phyloP scores from a whole-genome alignment of 2,113 vertebrate species.

The Sclerurus mexicanus region DNA sequence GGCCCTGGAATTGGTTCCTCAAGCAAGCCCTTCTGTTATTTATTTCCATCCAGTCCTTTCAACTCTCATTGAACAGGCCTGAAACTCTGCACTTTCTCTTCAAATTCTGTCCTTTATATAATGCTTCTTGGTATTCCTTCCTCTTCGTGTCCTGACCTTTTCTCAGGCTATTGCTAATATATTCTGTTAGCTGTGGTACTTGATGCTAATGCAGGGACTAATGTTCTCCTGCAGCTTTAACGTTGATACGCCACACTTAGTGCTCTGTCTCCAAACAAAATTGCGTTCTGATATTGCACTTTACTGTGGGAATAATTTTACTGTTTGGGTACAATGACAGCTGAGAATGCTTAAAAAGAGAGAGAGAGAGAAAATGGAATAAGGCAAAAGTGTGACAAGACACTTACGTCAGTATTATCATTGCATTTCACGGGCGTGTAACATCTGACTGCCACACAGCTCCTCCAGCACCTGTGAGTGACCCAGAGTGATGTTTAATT shows the following conservation, averaged over 20 bases:
- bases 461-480: background rate
- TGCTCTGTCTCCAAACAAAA: constrained; percentile 23
- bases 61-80: background rate
- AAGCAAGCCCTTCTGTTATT: background rate
- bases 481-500: background rate
- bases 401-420: background rate
- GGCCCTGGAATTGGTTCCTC: background rate
- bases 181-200: background rate
- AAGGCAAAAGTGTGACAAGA: constrained; percentile 2
- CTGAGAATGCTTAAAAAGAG: constrained; percentile 29
- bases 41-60: constrained; percentile 26
- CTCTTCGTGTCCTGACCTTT: constrained; percentile 9
- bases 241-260: background rate
- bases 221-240: constrained; percentile 8
- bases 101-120: background rate
- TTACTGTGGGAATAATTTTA: background rate
- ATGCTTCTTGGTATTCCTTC: background rate
- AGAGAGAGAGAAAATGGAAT: background rate
- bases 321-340: background rate
- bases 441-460: background rate
- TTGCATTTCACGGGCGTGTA: background rate
- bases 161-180: background rate
- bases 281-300: background rate
- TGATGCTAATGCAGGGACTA: constrained; percentile 35
- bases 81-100: constrained; percentile 12